These are phyloP conservation scores for Heteromyza rotundicornis DNA, from an alignment of 2,888 invertebrate genomes.

Conservation along the genomic window DNA sequence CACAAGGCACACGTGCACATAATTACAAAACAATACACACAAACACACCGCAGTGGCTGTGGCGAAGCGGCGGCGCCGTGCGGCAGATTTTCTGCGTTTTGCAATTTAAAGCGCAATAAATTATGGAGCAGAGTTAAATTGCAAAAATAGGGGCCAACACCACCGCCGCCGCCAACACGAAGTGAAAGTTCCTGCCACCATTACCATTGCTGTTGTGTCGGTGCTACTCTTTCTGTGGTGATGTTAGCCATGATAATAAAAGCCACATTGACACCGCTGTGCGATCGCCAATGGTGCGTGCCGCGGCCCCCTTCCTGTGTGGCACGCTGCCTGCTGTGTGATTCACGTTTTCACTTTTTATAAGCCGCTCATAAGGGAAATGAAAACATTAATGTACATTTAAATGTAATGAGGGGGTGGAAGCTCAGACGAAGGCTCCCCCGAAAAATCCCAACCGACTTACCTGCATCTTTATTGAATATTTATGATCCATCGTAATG, in stretches of 20 bases:
- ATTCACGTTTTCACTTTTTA: background rate
- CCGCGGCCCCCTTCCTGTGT: too few species aligned
- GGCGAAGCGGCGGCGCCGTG: slow-evolving; percentile 3
- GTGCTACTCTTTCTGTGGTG: background rate
- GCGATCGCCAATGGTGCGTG: background rate
- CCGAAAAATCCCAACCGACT: too few species aligned
- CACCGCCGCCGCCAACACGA: background rate
- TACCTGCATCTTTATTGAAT: too few species aligned
- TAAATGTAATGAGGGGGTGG: background rate
- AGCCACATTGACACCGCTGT: background rate
- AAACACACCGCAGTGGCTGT: background rate
- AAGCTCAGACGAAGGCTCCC: too few species aligned
- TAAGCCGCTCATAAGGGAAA: background rate
- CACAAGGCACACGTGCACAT: slow-evolving; percentile 11
- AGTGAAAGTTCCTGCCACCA: background rate
- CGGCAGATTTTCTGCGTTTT: too few species aligned
- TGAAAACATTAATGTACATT: background rate
- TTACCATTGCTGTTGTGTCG: background rate
- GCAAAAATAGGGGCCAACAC: too few species aligned
- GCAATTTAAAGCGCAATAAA: slow-evolving; percentile 38
- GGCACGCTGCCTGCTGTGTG: too few species aligned
- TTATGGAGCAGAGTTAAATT: slow-evolving; percentile 41
- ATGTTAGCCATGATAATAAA: too few species aligned
- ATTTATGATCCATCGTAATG: too few species aligned
- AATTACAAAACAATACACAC: slow-evolving; percentile 34